phyloP scores from a whole-genome alignment of 2,113 vertebrate species.

The Accipiter cooperii region DNA sequence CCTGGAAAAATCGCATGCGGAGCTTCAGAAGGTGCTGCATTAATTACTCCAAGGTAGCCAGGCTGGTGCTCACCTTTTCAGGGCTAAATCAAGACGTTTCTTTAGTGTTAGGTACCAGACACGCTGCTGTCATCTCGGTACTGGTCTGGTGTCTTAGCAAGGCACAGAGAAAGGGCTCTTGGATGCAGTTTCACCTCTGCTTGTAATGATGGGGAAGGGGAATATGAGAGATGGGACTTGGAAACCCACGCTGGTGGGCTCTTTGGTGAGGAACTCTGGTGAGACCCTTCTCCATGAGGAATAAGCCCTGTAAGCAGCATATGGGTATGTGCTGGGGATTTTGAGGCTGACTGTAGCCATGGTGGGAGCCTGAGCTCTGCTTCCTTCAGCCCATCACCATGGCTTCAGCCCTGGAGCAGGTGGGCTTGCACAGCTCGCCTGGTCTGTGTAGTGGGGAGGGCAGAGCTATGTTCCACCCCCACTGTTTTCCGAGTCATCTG shows the following conservation, averaged over 20 bases:
- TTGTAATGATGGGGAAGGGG: not conserved
- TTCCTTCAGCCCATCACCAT: not conserved
- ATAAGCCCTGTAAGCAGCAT: not conserved
- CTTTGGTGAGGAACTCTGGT: not conserved
- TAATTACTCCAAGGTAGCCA: not conserved
- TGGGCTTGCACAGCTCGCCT: not conserved
- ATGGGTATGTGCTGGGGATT: not conserved
- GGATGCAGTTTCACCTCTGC: not conserved
- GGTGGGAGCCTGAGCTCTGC: not conserved
- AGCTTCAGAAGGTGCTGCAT: not conserved
- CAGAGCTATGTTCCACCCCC: rapidly evolving
- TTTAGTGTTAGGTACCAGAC: not conserved
- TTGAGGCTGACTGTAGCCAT: not conserved
- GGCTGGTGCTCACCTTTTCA: not conserved
- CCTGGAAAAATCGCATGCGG: not conserved
- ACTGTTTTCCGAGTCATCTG: not conserved
- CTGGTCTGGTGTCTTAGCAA: not conserved
- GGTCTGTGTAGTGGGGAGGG: not conserved
- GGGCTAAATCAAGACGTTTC: not conserved
- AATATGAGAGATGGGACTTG: not conserved
- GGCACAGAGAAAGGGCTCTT: not conserved
- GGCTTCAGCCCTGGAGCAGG: not conserved
- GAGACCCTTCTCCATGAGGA: not conserved
- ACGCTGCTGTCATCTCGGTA: not conserved
- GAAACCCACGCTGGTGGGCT: rapidly evolving